Conservation (phyloP, 2,888 invertebrate species). For the Pseudococcus viburni region DNA sequence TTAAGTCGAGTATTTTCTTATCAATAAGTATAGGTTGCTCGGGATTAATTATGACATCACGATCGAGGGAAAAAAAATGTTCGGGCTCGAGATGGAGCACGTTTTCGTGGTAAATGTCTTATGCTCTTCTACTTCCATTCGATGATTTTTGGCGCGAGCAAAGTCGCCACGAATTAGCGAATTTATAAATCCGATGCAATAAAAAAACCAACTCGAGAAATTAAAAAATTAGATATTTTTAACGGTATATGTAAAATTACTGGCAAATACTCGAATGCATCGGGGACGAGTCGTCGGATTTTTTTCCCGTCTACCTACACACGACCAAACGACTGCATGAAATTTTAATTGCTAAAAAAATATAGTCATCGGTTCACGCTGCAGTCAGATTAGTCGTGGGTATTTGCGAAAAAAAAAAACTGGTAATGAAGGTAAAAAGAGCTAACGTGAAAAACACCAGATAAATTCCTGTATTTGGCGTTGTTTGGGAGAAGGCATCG, state of each 20-base stretch:
- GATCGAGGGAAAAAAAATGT: background rate
- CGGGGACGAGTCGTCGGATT: background rate
- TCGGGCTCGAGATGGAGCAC: background rate
- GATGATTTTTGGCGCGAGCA: background rate
- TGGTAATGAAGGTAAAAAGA: background rate
- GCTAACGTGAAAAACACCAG: background rate
- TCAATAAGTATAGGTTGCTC: background rate
- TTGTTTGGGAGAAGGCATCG: background rate
- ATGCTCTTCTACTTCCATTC: background rate
- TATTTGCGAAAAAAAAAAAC: constrained; percentile 9
- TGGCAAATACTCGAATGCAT: background rate
- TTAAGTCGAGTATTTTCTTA: background rate
- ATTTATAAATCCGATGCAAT: background rate
- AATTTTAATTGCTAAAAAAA: constrained; percentile 23
- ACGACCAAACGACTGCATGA: background rate
- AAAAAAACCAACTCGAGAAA: background rate
- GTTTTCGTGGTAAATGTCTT: background rate
- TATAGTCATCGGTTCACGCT: background rate
- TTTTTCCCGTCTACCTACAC: background rate
- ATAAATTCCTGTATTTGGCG: background rate
- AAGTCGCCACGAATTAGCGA: background rate
- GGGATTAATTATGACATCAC: constrained; percentile 29
- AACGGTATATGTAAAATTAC: background rate
- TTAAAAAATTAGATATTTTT: background rate
- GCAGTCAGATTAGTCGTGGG: background rate